Conservation (phyloP, 2,797 vertebrate genomes). For the Argyrosomus regius region DNA sequence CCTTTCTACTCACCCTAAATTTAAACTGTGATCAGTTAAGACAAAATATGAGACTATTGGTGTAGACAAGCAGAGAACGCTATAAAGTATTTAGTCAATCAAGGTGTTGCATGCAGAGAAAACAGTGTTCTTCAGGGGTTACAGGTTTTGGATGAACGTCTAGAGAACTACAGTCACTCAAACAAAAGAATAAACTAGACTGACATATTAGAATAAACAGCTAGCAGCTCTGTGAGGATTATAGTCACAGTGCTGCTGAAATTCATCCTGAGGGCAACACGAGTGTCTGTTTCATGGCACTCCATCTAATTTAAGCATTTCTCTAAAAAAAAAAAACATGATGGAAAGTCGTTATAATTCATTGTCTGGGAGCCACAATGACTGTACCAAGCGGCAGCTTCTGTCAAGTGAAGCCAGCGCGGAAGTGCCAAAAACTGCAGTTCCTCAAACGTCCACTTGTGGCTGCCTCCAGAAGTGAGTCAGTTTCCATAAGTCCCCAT, state of each 20-base stretch:
- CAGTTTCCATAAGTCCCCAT: too few species aligned
- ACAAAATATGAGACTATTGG: not conserved
- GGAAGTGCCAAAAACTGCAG: too few species aligned
- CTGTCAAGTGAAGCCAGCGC: too few species aligned
- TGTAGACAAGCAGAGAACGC: not conserved
- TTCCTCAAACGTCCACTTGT: too few species aligned
- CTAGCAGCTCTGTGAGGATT: too few species aligned
- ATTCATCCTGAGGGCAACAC: not conserved
- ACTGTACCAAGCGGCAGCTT: too few species aligned
- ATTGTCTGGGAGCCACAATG: too few species aligned
- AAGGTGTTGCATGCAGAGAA: not conserved
- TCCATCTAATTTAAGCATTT: not conserved
- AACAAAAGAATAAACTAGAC: not conserved
- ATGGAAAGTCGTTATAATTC: too few species aligned
- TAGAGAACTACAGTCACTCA: not conserved
- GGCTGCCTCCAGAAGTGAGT: too few species aligned
- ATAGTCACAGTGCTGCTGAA: too few species aligned
- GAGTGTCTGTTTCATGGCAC: too few species aligned
- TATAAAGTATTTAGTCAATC: not conserved
- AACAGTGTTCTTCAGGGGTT: not conserved
- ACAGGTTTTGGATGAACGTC: not conserved
- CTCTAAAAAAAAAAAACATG: not conserved
- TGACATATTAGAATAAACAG: not conserved
- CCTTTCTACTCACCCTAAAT: conserved; percentile 7
- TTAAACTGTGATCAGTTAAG: conserved; percentile 19